A percentile compares a stretch with the other conserved stretches of the same genome.
phyloP scores from a whole-genome alignment of 2,113 vertebrate species.

The Mellivora capensis region DNA sequence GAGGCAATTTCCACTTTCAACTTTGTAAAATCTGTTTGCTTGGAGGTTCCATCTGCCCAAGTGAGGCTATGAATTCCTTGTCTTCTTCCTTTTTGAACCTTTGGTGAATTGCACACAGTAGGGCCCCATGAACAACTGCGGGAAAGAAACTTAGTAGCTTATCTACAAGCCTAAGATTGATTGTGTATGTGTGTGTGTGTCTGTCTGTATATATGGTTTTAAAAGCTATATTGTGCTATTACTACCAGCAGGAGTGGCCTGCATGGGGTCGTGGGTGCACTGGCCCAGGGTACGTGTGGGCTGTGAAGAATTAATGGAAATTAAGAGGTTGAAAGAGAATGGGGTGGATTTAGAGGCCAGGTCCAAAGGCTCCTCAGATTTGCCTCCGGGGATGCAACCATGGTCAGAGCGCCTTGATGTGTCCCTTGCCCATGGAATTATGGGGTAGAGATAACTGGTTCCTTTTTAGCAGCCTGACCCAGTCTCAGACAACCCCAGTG shows the following conservation, averaged over 20 bases:
- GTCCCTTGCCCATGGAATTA: too few relatives aligned
- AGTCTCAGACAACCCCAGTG: neutral
- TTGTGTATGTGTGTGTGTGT: neutral
- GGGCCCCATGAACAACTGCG: neutral
- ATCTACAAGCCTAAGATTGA: neutral
- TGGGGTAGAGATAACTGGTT: neutral
- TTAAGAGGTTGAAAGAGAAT: neutral
- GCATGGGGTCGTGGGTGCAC: neutral
- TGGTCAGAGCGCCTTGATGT: neutral
- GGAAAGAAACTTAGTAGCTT: neutral
- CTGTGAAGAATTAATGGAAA: neutral
- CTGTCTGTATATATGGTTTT: neutral
- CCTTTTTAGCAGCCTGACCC: neutral
- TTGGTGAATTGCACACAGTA: neutral
- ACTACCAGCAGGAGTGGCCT: neutral
- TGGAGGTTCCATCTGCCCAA: neutral
- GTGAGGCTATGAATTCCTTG: neutral
- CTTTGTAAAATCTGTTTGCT: conserved; percentile 16
- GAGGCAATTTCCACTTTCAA: neutral
- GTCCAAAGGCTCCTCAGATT: neutral
- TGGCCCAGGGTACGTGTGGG: neutral
- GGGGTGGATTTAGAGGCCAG: neutral
- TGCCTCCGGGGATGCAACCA: neutral
- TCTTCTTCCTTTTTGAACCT: neutral
- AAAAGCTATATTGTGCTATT: neutral